These are phyloP conservation scores for Pteronotus mesoamericanus DNA, from an alignment of 2,797 vertebrate genomes.

Conservation along the genomic window DNA sequence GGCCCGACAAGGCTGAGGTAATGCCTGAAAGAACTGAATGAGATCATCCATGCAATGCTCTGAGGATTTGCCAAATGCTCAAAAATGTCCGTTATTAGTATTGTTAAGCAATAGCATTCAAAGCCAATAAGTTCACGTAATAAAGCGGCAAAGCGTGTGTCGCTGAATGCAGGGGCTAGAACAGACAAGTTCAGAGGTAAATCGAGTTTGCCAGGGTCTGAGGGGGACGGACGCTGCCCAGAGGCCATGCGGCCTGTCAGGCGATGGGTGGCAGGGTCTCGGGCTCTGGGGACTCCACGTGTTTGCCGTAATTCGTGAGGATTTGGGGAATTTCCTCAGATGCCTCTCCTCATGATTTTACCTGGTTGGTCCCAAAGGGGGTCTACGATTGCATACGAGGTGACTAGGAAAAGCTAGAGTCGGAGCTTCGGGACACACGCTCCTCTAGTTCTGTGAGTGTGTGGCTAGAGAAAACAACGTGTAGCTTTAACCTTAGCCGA, in stretches of 20 bases:
- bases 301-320: not conserved
- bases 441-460: not conserved
- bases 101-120: not conserved
- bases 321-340: not conserved
- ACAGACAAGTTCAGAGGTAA: not conserved
- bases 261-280: no score
- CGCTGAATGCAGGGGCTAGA: not conserved
- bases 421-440: not conserved
- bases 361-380: not conserved
- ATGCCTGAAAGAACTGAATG: not conserved
- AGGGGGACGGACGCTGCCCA: not conserved
- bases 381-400: not conserved
- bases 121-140: not conserved
- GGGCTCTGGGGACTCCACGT: fast-evolving
- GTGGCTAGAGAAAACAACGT: fast-evolving
- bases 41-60: not conserved
- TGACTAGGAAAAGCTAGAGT: not conserved
- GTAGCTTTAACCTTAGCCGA: not conserved
- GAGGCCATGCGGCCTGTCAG: fast-evolving
- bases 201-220: not conserved
- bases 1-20: not conserved
- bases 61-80: not conserved
- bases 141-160: not conserved
- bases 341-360: not conserved
- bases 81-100: not conserved